Evolutionary conservation across 2,888 invertebrate species (phyloP).

Genomic region (Tricholauxania praeusta): DNA sequence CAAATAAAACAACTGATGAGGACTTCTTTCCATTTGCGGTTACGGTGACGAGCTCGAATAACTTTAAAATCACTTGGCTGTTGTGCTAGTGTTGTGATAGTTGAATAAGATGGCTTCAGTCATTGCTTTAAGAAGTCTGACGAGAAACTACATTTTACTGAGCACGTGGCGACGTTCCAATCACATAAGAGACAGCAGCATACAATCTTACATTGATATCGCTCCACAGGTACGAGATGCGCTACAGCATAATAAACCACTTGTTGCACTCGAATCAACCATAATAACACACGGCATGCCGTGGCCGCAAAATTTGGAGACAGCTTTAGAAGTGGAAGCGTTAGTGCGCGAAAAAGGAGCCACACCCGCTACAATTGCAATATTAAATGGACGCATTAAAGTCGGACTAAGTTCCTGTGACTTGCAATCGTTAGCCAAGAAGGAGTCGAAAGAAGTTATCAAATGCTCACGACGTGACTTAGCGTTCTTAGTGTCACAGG

Average conservation of each 20-base stretch:
- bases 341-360: slow-evolving; percentile 83
- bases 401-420: slow-evolving; percentile 80
- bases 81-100: background rate
- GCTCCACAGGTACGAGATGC: slow-evolving; percentile 77
- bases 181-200: background rate
- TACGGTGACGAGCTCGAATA: background rate
- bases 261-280: slow-evolving; percentile 96
- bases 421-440: slow-evolving; percentile 75
- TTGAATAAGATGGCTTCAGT: background rate
- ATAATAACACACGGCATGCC: slow-evolving; percentile 99
- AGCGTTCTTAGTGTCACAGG: slow-evolving; percentile 78
- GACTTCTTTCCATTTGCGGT: background rate
- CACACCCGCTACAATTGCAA: slow-evolving; percentile 92
- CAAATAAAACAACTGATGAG: too few relatives aligned
- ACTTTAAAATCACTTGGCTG: background rate
- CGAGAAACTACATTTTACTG: background rate
- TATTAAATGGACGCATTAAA: slow-evolving; percentile 84
- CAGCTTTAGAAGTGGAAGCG: slow-evolving; percentile 72
- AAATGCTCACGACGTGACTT: slow-evolving; percentile 93
- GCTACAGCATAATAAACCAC: slow-evolving; percentile 74
- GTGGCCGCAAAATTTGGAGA: slow-evolving; percentile 88
- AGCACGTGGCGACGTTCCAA: background rate
- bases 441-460: slow-evolving; percentile 64
- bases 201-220: slow-evolving; percentile 63
- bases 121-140: background rate